phyloP scores from a whole-genome alignment of 2,888 invertebrate species.

The Hetaerina titia region DNA sequence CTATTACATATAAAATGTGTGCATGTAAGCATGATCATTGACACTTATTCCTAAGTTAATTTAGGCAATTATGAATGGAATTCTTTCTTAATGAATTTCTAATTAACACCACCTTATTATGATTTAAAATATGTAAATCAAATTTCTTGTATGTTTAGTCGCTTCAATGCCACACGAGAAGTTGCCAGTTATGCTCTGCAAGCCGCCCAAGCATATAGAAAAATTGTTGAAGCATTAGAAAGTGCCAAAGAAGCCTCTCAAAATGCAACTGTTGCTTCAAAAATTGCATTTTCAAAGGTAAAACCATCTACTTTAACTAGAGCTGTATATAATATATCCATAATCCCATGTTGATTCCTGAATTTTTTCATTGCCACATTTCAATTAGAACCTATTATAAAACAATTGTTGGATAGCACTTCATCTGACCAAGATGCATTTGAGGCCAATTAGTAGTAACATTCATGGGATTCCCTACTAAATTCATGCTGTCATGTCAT shows the following conservation, averaged over 20 bases:
- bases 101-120: neutral
- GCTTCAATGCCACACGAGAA: constrained; percentile 82
- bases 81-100: neutral
- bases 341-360: too few species aligned
- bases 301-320: neutral
- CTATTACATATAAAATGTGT: too few species aligned
- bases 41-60: neutral
- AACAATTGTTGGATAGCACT: too few species aligned
- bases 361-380: too few species aligned
- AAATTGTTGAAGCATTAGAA: constrained; percentile 86
- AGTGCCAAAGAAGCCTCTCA: constrained; percentile 83
- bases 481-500: too few species aligned
- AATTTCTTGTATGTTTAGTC: constrained; percentile 75
- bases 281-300: constrained; percentile 77
- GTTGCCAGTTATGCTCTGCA: constrained; percentile 82
- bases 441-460: too few species aligned
- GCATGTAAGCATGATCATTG: neutral
- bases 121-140: neutral
- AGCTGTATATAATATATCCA: too few species aligned
- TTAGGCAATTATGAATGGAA: too few species aligned
- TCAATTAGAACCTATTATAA: too few species aligned
- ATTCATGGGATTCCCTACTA: too few species aligned
- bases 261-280: constrained; percentile 80
- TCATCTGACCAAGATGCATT: too few species aligned
- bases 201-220: constrained; percentile 84